phyloP scores from a whole-genome alignment of 2,113 vertebrate genomes.

The Phainopepla nitens region DNA sequence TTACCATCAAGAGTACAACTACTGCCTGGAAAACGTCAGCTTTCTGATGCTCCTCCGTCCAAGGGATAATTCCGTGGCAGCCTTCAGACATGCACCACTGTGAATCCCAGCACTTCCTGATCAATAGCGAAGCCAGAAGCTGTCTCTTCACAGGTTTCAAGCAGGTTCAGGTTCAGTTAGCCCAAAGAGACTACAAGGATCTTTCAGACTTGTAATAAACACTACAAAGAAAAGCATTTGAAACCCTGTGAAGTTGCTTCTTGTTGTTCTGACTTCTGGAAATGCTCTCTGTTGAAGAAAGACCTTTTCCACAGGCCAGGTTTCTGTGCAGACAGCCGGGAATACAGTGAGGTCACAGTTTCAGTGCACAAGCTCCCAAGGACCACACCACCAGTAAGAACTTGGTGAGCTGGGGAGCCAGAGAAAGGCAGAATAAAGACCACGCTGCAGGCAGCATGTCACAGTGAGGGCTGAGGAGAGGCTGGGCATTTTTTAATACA shows the following conservation, averaged over 20 bases:
- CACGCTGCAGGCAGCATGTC: background rate
- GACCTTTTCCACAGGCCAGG: background rate
- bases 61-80: background rate
- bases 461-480: background rate
- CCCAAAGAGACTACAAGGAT: background rate
- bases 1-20: background rate
- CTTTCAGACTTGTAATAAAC: background rate
- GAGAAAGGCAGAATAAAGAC: background rate
- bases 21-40: background rate
- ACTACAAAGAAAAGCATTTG: background rate
- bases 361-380: background rate
- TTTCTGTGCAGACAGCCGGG: background rate
- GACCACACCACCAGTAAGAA: background rate
- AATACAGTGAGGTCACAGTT: background rate
- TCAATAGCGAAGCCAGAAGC: background rate
- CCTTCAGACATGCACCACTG: background rate
- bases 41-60: background rate
- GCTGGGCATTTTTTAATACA: background rate
- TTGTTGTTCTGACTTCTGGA: background rate
- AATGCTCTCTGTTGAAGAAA: background rate
- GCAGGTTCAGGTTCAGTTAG: background rate
- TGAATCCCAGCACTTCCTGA: background rate
- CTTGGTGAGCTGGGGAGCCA: background rate
- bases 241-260: background rate
- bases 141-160: background rate